Percentiles rank a stretch among this genome's conserved stretches.
phyloP scores from a whole-genome alignment of 2,888 invertebrate species.

The Habroteleia sp. region DNA sequence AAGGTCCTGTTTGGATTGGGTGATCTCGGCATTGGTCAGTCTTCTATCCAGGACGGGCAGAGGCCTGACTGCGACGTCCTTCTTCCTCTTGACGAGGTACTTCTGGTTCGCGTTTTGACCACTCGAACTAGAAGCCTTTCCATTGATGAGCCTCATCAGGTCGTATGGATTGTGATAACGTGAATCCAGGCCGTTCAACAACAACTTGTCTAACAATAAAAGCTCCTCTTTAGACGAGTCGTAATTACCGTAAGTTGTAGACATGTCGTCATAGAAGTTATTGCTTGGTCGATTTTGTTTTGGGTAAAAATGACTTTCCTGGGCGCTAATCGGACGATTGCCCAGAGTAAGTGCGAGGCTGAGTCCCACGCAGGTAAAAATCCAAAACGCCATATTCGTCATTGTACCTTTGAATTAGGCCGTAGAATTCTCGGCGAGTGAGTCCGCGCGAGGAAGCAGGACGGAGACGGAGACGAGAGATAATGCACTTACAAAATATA shows the following conservation, averaged over 20 bases:
- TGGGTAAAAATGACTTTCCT: constrained; percentile 60
- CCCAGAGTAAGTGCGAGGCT: constrained; percentile 76
- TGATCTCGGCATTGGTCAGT: constrained; percentile 45
- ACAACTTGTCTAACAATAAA: constrained; percentile 44
- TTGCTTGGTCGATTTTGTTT: constrained; percentile 44
- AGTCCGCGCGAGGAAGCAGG: constrained; percentile 37
- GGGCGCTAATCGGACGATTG: constrained; percentile 71
- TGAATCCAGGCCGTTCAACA: constrained; percentile 48
- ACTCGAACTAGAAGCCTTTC: neutral
- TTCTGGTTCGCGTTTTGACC: constrained; percentile 15
- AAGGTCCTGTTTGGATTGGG: constrained; percentile 49
- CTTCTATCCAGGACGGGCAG: constrained; percentile 48
- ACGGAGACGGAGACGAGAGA: constrained; percentile 34
- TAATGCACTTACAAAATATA: constrained; percentile 9
- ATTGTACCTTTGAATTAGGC: constrained; percentile 67
- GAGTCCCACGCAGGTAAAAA: constrained; percentile 77
- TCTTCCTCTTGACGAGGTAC: constrained; percentile 37
- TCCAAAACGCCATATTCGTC: constrained; percentile 78
- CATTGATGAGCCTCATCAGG: constrained; percentile 22
- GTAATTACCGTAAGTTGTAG: constrained; percentile 36
- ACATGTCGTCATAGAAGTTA: constrained; percentile 49
- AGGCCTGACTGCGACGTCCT: constrained; percentile 28
- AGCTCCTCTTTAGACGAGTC: constrained; percentile 32
- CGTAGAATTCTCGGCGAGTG: constrained; percentile 38
- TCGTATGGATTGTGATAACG: constrained; percentile 41